Percentiles rank a stretch among this genome's conserved stretches.
These are phyloP conservation scores for Centrocercus urophasianus DNA, from an alignment of 2,113 vertebrate genomes.

Conservation along the genomic window DNA sequence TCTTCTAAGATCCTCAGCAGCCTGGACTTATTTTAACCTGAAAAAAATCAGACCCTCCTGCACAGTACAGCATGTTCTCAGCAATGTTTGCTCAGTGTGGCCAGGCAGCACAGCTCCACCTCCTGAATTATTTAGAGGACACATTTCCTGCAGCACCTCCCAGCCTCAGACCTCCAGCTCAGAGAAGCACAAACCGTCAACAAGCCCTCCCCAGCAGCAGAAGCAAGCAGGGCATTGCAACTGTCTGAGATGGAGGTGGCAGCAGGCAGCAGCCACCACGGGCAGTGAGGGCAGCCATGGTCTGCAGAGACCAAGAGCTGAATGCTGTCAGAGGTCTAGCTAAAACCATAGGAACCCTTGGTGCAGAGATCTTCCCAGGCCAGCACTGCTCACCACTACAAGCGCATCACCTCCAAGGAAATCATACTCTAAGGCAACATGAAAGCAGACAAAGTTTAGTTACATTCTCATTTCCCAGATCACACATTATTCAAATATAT, in stretches of 20 bases:
- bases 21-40: constrained; percentile 38
- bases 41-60: constrained; percentile 47
- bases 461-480: constrained; percentile 11
- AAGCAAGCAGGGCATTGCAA: not conserved
- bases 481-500: not conserved
- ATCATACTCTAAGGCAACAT: not conserved
- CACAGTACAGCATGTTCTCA: constrained; percentile 38
- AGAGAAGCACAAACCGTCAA: not conserved
- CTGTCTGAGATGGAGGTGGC: not conserved
- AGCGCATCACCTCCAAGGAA: not conserved
- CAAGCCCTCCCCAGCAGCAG: not conserved
- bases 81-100: constrained; percentile 57
- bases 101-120: constrained; percentile 53
- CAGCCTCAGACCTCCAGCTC: constrained; percentile 9
- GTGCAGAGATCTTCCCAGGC: not conserved
- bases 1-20: not conserved
- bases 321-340: not conserved
- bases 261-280: not conserved
- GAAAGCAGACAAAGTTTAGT: not conserved
- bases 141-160: constrained; percentile 45
- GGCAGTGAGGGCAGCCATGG: not conserved
- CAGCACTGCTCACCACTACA: not conserved
- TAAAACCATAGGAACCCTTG: not conserved
- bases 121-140: constrained; percentile 65
- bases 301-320: not conserved